These are phyloP conservation scores for Cyclina sinensis DNA, from an alignment of 1,140 invertebrate species.

Conservation along the genomic window DNA sequence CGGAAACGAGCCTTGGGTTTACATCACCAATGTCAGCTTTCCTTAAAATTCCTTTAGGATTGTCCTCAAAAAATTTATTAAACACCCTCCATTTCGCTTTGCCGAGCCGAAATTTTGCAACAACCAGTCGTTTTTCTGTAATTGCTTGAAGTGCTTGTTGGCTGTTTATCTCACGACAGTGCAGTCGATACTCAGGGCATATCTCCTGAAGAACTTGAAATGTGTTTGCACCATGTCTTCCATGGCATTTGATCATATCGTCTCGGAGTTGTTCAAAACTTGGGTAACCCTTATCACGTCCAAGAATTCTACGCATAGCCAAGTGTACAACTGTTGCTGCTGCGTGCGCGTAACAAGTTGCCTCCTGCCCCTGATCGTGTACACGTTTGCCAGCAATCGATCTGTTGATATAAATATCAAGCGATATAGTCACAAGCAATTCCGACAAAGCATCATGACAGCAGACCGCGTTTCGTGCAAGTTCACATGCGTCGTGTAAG, in stretches of 20 bases:
- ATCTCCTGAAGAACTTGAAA: not conserved
- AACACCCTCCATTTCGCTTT: conserved; percentile 22
- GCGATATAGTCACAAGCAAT: not conserved
- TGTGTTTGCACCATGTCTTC: conserved; percentile 8
- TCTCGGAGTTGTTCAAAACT: conserved; percentile 13
- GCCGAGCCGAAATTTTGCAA: conserved; percentile 26
- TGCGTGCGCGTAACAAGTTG: conserved; percentile 55
- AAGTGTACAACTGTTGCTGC: conserved; percentile 50
- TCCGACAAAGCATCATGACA: conserved; percentile 44
- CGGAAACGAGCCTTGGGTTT: not conserved
- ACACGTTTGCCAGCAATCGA: not conserved
- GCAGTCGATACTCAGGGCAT: conserved; percentile 23
- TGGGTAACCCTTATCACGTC: conserved; percentile 1
- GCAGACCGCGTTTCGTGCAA: conserved; percentile 14
- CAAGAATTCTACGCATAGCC: conserved; percentile 45
- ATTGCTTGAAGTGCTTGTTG: conserved; percentile 21
- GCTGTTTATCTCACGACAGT: not conserved
- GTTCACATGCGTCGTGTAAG: not conserved
- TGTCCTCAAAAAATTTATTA: not conserved
- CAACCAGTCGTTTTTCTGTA: conserved; percentile 1
- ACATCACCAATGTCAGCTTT: not conserved
- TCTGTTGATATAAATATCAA: conserved; percentile 58
- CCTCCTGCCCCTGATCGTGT: not conserved
- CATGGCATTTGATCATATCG: not conserved
- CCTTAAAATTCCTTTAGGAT: conserved; percentile 33